Conservation (phyloP, 2,113 vertebrate genomes). For the Cavia porcellus region DNA sequence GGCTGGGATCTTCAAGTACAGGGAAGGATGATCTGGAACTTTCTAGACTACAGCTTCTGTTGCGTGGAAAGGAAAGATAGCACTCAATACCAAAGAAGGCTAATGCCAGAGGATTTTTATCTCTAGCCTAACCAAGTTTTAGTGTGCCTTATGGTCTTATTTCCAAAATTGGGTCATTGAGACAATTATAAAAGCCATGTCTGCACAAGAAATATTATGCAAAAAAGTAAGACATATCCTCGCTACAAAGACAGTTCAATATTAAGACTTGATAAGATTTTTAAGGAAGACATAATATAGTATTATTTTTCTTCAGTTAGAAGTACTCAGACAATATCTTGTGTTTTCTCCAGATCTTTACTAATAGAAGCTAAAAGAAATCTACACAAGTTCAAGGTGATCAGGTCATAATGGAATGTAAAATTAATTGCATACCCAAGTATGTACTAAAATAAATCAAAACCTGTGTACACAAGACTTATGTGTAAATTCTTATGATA, state of each 20-base stretch:
- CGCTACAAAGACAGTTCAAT: background rate
- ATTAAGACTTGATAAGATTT: background rate
- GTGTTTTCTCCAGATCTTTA: background rate
- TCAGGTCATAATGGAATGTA: background rate
- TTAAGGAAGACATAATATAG: background rate
- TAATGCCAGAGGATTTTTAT: background rate
- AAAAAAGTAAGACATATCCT: background rate
- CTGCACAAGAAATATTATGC: background rate
- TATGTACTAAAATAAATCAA: background rate
- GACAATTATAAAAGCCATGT: background rate
- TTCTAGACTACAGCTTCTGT: background rate
- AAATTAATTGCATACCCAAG: background rate
- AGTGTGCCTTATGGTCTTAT: background rate
- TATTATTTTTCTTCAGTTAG: background rate
- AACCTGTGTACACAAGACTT: background rate
- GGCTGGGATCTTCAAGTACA: background rate
- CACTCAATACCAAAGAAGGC: background rate
- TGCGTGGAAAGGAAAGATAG: background rate
- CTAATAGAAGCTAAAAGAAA: background rate
- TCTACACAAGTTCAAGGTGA: background rate
- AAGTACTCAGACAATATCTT: background rate
- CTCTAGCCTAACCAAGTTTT: background rate
- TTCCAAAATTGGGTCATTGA: background rate
- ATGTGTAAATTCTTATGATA: background rate
- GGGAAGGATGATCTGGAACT: background rate